A percentile compares a stretch with the other conserved stretches of the same genome.
These are phyloP conservation scores for Epinephelus moara DNA, from an alignment of 2,113 vertebrate species.

Conservation along the genomic window DNA sequence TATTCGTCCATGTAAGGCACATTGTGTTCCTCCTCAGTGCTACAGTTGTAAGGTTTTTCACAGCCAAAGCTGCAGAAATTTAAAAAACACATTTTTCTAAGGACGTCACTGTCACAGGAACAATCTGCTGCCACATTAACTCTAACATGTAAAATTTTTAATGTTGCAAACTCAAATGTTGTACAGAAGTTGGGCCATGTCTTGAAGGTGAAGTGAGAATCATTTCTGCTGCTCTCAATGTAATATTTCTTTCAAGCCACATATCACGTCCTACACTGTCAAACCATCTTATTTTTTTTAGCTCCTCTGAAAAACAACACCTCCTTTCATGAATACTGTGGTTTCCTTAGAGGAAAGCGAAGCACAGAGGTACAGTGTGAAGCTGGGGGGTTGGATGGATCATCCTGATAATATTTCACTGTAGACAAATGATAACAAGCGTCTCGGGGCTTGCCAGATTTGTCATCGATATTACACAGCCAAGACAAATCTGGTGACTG, in stretches of 20 bases:
- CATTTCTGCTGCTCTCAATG: not conserved
- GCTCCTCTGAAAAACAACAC: not conserved
- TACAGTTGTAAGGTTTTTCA: not conserved
- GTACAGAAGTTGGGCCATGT: not conserved
- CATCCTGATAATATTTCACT: conserved; percentile 13
- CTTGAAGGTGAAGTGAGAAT: not conserved
- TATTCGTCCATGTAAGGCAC: not conserved
- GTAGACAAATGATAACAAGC: conserved; percentile 49
- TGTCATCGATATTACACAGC: conserved; percentile 42
- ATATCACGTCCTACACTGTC: conserved; percentile 1
- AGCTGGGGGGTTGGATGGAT: not conserved
- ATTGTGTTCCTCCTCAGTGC: not conserved
- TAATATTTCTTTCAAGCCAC: not conserved
- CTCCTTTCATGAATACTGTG: not conserved
- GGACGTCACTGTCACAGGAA: not conserved
- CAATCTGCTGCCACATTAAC: conserved; percentile 2
- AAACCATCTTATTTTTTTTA: conserved; percentile 3
- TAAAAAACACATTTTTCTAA: not conserved
- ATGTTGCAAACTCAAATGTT: not conserved
- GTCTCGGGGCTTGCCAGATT: conserved; percentile 44
- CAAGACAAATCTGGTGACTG: conserved; percentile 56
- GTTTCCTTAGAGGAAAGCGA: not conserved
- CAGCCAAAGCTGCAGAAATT: not conserved
- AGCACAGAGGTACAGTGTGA: not conserved
- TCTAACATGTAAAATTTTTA: conserved; percentile 1